A percentile compares a stretch with the other conserved stretches of the same genome.
phyloP scores from a whole-genome alignment of 2,888 invertebrate species.

The Eurois occulta region DNA sequence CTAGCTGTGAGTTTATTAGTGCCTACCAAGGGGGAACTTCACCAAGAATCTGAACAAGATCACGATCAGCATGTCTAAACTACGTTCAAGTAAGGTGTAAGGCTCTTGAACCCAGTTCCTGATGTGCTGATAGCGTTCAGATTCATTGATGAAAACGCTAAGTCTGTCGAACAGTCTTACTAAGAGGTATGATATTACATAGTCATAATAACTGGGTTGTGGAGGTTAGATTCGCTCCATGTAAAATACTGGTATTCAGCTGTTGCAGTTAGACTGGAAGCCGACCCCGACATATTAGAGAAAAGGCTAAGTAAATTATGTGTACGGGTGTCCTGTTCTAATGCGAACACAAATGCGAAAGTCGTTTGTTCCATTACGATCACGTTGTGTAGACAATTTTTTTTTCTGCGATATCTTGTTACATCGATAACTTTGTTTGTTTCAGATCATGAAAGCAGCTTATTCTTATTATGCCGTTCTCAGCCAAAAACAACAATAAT shows the following conservation, averaged over 20 bases:
- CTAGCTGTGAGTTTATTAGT: slow-evolving; percentile 16
- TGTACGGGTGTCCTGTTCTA: background rate
- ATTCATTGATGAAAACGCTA: background rate
- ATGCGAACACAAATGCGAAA: background rate
- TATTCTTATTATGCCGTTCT: slow-evolving; percentile 70
- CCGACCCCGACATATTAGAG: background rate
- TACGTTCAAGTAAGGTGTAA: background rate
- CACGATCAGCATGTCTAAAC: background rate
- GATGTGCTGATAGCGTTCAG: background rate
- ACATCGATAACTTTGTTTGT: slow-evolving; percentile 58
- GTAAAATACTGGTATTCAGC: background rate
- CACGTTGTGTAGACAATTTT: background rate
- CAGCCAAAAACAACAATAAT: slow-evolving; percentile 61
- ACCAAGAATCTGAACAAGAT: background rate
- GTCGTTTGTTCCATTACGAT: background rate
- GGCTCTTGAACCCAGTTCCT: background rate
- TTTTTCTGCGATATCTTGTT: background rate
- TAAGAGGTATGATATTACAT: background rate
- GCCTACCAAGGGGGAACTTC: background rate
- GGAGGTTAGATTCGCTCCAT: background rate
- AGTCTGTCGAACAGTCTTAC: background rate
- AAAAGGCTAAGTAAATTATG: background rate
- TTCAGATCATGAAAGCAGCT: slow-evolving; percentile 83
- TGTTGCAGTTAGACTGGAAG: background rate
- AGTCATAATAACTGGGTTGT: background rate